Evolutionary conservation across 2,888 invertebrate genomes (phyloP).

Genomic region (Agrochola circellaris): DNA sequence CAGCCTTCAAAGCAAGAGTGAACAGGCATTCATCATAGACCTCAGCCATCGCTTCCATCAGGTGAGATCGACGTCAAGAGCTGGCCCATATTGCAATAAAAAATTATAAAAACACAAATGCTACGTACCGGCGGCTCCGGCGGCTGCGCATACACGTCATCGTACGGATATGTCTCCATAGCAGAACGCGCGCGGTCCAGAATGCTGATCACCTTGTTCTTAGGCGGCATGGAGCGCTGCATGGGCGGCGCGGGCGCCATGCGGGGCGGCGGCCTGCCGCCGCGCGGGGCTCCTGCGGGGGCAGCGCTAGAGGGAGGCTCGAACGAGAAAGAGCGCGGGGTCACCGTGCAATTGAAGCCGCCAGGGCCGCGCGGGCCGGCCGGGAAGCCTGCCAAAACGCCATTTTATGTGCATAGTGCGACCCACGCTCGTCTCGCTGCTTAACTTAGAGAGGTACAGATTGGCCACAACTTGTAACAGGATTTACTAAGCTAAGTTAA

Average conservation of each 20-base stretch:
- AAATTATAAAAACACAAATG: neutral
- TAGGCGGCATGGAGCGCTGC: slow-evolving; percentile 89
- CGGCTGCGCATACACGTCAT: slow-evolving; percentile 80
- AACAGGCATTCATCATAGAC: too few relatives aligned
- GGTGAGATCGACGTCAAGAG: too few relatives aligned
- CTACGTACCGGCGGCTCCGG: slow-evolving; percentile 81
- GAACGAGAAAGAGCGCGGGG: slow-evolving; percentile 59
- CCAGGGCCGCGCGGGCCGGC: slow-evolving; percentile 54
- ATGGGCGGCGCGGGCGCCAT: slow-evolving; percentile 86
- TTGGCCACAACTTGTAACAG: neutral
- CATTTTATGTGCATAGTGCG: slow-evolving; percentile 26
- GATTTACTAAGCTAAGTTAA: too few relatives aligned
- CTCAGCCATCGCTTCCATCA: too few relatives aligned
- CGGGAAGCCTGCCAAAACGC: slow-evolving; percentile 32
- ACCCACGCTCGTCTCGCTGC: slow-evolving; percentile 44
- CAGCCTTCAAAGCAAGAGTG: too few relatives aligned
- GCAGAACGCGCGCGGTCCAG: slow-evolving; percentile 95
- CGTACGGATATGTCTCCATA: slow-evolving; percentile 94
- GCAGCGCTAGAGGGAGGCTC: slow-evolving; percentile 44
- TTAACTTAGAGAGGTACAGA: neutral
- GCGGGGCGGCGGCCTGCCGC: slow-evolving; percentile 70
- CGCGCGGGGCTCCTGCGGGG: slow-evolving; percentile 73
- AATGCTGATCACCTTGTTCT: slow-evolving; percentile 96
- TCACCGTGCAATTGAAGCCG: slow-evolving; percentile 69
- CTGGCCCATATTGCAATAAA: too few relatives aligned